Base-by-base conservation (phyloP, 2,797 vertebrate genomes). In the Orientallactaga sibirica region DNA sequence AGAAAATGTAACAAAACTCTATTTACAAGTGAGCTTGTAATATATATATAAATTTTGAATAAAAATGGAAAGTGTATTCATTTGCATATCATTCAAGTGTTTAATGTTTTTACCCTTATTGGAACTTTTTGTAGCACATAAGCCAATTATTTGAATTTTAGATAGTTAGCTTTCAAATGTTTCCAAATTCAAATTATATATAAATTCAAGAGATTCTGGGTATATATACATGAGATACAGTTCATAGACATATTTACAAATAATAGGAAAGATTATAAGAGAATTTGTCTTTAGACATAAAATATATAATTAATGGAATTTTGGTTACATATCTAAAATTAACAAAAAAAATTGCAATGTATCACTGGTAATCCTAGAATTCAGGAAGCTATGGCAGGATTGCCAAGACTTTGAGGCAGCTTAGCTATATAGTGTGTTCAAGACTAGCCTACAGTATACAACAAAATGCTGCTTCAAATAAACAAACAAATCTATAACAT, bases 1-100 rank as follows among this genome's bases (percentile, higher is more conserved):
- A 90, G 71, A 97, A 90, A 92, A 86, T 24, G 74, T 22, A 62
- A 93, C 7, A 68, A 41, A 43, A 24, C 91, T 48, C 19, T 15
- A 70, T 37, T 96, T 71, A 94, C 15, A 66, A 81, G 71, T 80
- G 20, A 74, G 12, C 66, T 93, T 55, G 15, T 55, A 55, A 55
- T 55, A 55, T 15, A 55, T 55, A 58, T 58, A 58, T 58, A 58
- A 41, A 48, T 55, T 90, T 3, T 66, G n/a, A 83, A 73, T 37
- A 37, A 11, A 52, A 73, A 90, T 62, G 48, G 7, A 71, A 90
- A 62, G 9, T 62, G 74, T 76, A 77, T 52, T 15, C 7, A 73
- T 19, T 70, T 66, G 74, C 12, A 11, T 19, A n/a, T 29, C 6
- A 73, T 33, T n/a, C 43, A 80, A 10, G 55, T 61, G 48, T 71